These are phyloP conservation scores for Stenchaetothrips biformis DNA, from an alignment of 2,888 invertebrate genomes.

Conservation along the genomic window DNA sequence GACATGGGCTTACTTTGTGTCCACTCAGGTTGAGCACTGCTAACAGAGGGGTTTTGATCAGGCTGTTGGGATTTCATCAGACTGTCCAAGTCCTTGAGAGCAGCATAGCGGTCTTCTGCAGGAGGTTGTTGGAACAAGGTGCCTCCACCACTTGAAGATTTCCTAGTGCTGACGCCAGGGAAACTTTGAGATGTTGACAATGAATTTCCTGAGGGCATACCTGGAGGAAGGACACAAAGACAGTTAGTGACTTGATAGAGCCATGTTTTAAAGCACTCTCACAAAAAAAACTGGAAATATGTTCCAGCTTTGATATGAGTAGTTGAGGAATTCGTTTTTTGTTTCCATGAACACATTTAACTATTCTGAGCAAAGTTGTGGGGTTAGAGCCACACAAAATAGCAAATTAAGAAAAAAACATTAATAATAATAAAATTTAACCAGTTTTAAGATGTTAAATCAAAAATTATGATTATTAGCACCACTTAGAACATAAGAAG, in stretches of 20 bases:
- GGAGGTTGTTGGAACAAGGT: constrained; percentile 41
- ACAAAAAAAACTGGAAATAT: neutral
- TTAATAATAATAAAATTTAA: constrained; percentile 24
- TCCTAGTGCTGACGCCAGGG: constrained; percentile 32
- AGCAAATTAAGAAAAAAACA: constrained; percentile 33
- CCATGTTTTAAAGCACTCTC: constrained; percentile 7
- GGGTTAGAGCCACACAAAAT: neutral
- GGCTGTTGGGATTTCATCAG: constrained; percentile 49
- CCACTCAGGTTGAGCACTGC: neutral
- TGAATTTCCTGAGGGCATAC: constrained; percentile 34
- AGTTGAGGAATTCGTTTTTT: too few species aligned
- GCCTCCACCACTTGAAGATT: neutral
- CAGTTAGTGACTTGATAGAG: too few species aligned
- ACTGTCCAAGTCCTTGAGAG: constrained; percentile 85
- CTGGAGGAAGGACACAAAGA: constrained; percentile 23
- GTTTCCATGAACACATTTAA: too few species aligned
- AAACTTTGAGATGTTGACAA: constrained; percentile 30
- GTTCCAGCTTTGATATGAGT: too few species aligned
- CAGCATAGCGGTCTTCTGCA: constrained; percentile 87
- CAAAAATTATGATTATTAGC: neutral
- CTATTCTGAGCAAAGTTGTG: too few species aligned
- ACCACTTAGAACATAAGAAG: neutral
- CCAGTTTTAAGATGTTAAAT: neutral
- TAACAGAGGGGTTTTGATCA: constrained; percentile 29
- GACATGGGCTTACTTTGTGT: too few species aligned